These are phyloP conservation scores for Anhinga anhinga DNA, from an alignment of 2,113 vertebrate species.

Conservation along the genomic window DNA sequence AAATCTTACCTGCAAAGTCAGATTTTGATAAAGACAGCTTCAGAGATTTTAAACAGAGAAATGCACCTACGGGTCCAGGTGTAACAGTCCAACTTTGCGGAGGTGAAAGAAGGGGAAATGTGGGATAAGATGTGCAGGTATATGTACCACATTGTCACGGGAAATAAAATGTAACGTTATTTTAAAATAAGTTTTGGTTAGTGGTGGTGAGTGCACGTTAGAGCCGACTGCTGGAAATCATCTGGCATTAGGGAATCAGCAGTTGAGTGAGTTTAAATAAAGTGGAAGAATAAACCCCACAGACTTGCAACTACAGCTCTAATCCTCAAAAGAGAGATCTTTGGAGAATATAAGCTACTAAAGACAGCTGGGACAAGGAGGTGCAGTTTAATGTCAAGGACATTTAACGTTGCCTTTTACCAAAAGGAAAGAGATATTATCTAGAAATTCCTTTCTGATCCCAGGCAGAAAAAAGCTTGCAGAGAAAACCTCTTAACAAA, in stretches of 20 bases:
- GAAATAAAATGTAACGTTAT: accelerated
- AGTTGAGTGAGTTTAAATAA: not conserved
- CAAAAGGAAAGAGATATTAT: not conserved
- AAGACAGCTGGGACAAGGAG: not conserved
- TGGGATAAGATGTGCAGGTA: not conserved
- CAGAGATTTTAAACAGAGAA: not conserved
- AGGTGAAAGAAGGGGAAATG: not conserved
- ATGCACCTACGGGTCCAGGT: not conserved
- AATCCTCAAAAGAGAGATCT: not conserved
- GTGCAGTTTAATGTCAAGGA: not conserved
- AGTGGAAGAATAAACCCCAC: not conserved
- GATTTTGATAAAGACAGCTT: not conserved
- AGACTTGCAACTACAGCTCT: not conserved
- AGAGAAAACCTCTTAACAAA: not conserved
- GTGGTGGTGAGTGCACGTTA: accelerated
- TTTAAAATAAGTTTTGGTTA: not conserved
- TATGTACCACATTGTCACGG: accelerated
- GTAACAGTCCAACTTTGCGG: accelerated
- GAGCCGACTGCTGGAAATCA: not conserved
- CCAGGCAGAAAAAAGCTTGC: not conserved
- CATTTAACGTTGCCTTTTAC: not conserved
- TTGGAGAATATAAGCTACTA: not conserved
- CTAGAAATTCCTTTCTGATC: not conserved
- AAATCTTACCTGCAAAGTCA: not conserved
- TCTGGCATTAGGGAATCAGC: not conserved